phyloP scores from a whole-genome alignment of 2,888 invertebrate species.

The Macrosoma leucophasiata region DNA sequence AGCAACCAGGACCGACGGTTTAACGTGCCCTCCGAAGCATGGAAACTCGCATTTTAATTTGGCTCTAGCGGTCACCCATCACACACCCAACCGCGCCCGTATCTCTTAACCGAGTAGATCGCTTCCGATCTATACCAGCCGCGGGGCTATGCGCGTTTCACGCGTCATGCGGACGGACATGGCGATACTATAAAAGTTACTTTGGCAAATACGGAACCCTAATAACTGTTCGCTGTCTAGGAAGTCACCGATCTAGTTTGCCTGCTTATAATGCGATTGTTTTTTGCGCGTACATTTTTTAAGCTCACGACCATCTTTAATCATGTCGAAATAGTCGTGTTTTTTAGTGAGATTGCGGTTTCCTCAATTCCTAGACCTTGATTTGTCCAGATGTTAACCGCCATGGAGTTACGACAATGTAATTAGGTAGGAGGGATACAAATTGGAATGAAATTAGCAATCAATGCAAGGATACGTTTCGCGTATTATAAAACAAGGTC shows the following conservation, averaged over 20 bases:
- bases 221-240: conserved; percentile 51
- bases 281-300: conserved; percentile 31
- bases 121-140: too few relatives aligned
- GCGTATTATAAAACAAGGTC: neutral
- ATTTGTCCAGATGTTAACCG: conserved; percentile 56
- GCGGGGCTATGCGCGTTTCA: too few relatives aligned
- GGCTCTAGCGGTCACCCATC: too few relatives aligned
- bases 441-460: conserved; percentile 22
- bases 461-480: conserved; percentile 4
- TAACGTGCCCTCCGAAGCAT: too few relatives aligned
- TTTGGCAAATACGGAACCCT: neutral
- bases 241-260: conserved; percentile 49
- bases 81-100: too few relatives aligned
- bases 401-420: conserved; percentile 38
- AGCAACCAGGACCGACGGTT: too few relatives aligned
- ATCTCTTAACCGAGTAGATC: too few relatives aligned
- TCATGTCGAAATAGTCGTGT: conserved; percentile 51
- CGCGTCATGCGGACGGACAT: too few relatives aligned
- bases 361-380: conserved; percentile 65
- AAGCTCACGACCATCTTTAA: conserved; percentile 47
- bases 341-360: too few relatives aligned
- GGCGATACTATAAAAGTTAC: too few relatives aligned
- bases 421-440: conserved; percentile 35
- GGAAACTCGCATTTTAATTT: too few relatives aligned
- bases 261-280: conserved; percentile 27